Conservation (phyloP, 35 echinoderm and acorn worm species). For the Patiria miniata region DNA sequence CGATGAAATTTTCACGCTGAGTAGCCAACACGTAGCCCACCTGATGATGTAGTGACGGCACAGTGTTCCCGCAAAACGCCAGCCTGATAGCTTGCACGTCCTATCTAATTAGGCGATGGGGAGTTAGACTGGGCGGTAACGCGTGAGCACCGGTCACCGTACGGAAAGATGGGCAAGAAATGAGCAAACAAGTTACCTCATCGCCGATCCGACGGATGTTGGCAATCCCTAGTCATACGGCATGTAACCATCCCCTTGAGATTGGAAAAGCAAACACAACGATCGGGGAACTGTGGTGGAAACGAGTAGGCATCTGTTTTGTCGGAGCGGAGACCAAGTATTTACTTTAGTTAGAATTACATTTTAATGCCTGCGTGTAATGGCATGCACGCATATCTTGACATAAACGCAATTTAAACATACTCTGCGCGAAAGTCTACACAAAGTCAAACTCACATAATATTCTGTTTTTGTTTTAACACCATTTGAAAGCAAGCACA, state of each 20-base stretch:
- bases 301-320: background rate
- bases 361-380: background rate
- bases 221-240: background rate
- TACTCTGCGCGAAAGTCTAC: no score
- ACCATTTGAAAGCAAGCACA: no score
- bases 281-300: background rate
- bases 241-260: background rate
- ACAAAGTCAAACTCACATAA: no score
- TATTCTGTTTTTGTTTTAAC: no score
- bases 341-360: background rate
- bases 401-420: no score
- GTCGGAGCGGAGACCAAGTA: background rate
- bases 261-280: background rate
- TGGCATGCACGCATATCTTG: background rate
- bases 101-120: background rate
- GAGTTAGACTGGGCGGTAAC: background rate
- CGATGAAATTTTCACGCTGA: no score
- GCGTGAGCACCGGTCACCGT: background rate
- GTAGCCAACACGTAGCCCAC: no score
- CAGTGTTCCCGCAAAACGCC: background rate
- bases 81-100: background rate
- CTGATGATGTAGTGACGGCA: background rate
- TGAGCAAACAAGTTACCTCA: constrained; percentile 14
- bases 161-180: background rate
- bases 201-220: background rate